phyloP scores from a whole-genome alignment of 1,140 invertebrate genomes.

The Brachionus calyciflorus region DNA sequence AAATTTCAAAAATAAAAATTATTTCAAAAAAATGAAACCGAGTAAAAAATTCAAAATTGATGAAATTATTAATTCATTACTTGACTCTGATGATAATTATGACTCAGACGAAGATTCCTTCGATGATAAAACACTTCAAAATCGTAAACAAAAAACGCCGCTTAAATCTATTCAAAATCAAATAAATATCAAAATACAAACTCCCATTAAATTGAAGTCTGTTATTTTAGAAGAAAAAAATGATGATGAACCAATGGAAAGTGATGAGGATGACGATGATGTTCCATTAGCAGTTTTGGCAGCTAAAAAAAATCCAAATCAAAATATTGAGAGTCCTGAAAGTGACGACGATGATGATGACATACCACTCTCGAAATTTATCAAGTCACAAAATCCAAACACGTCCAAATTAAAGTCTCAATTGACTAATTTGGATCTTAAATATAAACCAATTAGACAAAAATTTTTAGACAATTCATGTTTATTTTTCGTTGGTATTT shows the following conservation, averaged over 20 bases:
- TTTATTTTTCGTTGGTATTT: slow-evolving; percentile 7
- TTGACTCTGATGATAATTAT: neutral
- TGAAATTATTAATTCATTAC: neutral
- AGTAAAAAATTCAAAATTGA: slow-evolving; percentile 28
- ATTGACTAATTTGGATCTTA: neutral
- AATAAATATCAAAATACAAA: neutral
- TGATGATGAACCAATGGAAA: neutral
- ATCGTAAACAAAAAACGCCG: neutral
- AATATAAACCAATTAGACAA: neutral
- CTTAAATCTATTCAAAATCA: slow-evolving; percentile 27
- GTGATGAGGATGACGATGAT: neutral
- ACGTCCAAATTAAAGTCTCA: neutral
- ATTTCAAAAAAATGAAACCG: slow-evolving; percentile 5
- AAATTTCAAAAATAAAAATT: neutral
- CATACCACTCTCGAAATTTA: neutral
- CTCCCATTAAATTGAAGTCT: neutral
- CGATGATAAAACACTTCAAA: neutral
- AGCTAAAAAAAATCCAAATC: neutral
- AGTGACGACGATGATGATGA: neutral
- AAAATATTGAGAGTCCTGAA: neutral
- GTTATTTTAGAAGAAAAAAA: neutral
- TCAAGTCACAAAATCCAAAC: neutral
- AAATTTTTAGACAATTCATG: neutral
- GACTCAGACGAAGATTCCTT: neutral
- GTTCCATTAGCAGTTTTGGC: neutral